Conservation (phyloP, 2,797 vertebrate species). For the Poecile montanus region DNA sequence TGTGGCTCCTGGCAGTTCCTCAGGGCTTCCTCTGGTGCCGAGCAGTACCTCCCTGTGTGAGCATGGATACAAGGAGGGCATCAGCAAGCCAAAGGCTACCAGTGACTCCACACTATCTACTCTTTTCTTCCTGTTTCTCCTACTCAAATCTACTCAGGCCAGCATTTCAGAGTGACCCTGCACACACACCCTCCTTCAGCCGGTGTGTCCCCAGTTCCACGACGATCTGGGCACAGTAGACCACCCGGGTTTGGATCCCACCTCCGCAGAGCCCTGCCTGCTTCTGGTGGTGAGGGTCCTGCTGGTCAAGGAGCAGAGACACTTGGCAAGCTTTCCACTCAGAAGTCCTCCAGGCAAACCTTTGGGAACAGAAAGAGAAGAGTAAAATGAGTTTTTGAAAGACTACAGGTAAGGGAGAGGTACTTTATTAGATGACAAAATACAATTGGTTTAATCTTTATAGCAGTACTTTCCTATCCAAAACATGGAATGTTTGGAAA, state of each 20-base stretch:
- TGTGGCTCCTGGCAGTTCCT: neutral
- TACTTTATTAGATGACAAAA: neutral
- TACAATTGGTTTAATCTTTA: neutral
- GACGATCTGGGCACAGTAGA: conserved; percentile 86
- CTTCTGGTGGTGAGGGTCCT: conserved; percentile 75
- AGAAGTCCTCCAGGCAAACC: conserved; percentile 91
- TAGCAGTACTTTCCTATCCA: neutral
- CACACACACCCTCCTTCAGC: conserved; percentile 85
- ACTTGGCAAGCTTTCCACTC: conserved; percentile 91
- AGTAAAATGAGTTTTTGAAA: neutral
- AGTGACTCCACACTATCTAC: no score
- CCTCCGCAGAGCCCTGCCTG: conserved; percentile 84
- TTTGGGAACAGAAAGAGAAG: conserved; percentile 65
- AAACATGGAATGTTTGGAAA: neutral
- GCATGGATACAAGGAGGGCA: neutral
- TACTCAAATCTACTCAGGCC: neutral
- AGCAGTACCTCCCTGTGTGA: neutral
- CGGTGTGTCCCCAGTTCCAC: conserved; percentile 66
- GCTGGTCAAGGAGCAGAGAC: conserved; percentile 84
- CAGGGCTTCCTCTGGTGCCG: neutral
- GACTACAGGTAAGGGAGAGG: neutral
- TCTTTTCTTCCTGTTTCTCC: neutral
- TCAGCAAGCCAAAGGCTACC: neutral
- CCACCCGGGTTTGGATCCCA: conserved; percentile 89
- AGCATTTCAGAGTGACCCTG: neutral